Evolutionary conservation across 2,888 invertebrate genomes (phyloP).

Genomic region (Loripinus fragilis): DNA sequence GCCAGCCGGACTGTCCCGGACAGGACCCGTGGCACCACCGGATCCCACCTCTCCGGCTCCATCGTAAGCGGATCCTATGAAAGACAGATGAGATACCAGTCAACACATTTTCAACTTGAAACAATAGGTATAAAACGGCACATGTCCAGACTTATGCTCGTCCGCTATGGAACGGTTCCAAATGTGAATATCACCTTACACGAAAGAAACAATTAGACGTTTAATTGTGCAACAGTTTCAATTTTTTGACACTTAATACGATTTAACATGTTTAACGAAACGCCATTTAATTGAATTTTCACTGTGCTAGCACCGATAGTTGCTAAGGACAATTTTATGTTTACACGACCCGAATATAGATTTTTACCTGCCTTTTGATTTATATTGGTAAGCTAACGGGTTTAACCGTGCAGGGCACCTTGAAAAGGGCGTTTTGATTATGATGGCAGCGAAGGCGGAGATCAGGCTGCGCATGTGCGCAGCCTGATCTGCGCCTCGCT

Average conservation of each 20-base stretch:
- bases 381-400: neutral
- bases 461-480: too few relatives aligned
- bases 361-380: conserved; percentile 9
- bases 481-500: too few relatives aligned
- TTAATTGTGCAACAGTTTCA: neutral
- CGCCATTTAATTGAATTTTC: conserved; percentile 11
- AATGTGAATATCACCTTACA: neutral
- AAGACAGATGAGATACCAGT: too few relatives aligned
- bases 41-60: conserved; percentile 47
- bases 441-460: too few relatives aligned
- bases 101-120: too few relatives aligned
- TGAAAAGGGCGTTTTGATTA: too few relatives aligned
- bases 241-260: conserved; percentile 9
- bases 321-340: conserved; percentile 8
- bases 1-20: conserved; percentile 58
- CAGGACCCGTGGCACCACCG: conserved; percentile 53
- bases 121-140: too few relatives aligned
- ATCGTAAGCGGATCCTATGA: neutral
- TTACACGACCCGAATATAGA: conserved; percentile 11
- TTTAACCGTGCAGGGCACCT: too few relatives aligned
- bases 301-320: conserved; percentile 1
- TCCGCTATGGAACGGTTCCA: too few relatives aligned
- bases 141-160: too few relatives aligned
- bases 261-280: neutral
- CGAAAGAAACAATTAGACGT: neutral